Conservation (phyloP, 2,888 invertebrate species). For the Schizotus pectinicornis region DNA sequence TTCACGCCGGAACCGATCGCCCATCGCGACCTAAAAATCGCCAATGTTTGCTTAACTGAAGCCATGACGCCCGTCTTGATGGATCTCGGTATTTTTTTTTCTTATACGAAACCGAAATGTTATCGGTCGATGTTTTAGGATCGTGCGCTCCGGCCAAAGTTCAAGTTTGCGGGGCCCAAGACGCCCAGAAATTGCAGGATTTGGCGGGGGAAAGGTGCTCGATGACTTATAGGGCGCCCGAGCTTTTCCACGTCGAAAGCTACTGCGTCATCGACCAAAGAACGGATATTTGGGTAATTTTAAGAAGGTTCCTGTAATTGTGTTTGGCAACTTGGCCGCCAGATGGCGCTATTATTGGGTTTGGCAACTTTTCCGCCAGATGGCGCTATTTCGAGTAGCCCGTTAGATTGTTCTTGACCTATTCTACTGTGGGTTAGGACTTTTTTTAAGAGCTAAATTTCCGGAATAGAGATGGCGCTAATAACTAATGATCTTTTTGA, state of each 20-base stretch:
- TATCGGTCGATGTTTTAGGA: slow-evolving; percentile 46
- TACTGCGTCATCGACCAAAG: slow-evolving; percentile 81
- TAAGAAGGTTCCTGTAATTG: too few species aligned
- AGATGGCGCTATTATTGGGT: too few species aligned
- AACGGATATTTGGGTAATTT: slow-evolving; percentile 85
- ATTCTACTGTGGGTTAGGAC: too few species aligned
- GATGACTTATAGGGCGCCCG: slow-evolving; percentile 88
- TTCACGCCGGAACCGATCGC: slow-evolving; percentile 75
- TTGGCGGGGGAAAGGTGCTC: slow-evolving; percentile 83
- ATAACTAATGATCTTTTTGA: too few species aligned
- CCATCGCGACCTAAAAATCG: slow-evolving; percentile 86
- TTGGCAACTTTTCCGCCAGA: too few species aligned
- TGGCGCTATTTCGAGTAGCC: too few species aligned
- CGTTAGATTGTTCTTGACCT: too few species aligned
- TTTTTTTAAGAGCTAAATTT: too few species aligned
- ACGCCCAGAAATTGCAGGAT: slow-evolving; percentile 77
- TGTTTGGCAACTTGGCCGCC: too few species aligned
- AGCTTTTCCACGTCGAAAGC: slow-evolving; percentile 84
- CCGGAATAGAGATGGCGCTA: too few species aligned
- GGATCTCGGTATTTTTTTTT: slow-evolving; percentile 67
- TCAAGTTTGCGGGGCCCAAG: slow-evolving; percentile 70
- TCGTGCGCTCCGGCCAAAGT: slow-evolving; percentile 70
- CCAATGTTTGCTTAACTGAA: slow-evolving; percentile 79
- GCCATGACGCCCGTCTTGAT: slow-evolving; percentile 77
- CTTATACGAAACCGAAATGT: too few species aligned